These are phyloP conservation scores for Ennomos quercinarius DNA, from an alignment of 2,888 invertebrate genomes.

Conservation along the genomic window DNA sequence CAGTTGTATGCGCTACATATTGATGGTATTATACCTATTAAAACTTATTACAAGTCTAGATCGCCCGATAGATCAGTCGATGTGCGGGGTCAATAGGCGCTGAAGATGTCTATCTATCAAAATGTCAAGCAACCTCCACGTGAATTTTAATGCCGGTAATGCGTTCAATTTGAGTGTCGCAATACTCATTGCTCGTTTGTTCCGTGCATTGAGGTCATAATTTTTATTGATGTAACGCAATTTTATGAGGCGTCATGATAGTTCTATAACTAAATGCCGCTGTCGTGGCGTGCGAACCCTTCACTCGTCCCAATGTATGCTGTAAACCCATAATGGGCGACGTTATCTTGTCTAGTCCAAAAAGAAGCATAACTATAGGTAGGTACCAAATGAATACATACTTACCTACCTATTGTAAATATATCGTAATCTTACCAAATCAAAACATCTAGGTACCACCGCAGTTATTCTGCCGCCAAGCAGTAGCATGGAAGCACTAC, in stretches of 20 bases:
- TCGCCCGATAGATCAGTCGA: slow-evolving; percentile 32
- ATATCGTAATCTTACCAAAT: no score
- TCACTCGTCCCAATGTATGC: slow-evolving; percentile 35
- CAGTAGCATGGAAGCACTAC: no score
- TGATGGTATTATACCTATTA: neutral
- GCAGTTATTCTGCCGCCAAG: no score
- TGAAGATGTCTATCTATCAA: slow-evolving; percentile 59
- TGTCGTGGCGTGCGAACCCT: slow-evolving; percentile 51
- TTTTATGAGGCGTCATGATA: slow-evolving; percentile 52
- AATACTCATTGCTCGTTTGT: slow-evolving; percentile 48
- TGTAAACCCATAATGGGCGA: slow-evolving; percentile 21
- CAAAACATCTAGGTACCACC: no score
- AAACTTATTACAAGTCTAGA: slow-evolving; percentile 5
- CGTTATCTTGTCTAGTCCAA: neutral
- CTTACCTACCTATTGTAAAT: no score
- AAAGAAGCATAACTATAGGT: no score
- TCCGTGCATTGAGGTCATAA: slow-evolving; percentile 54
- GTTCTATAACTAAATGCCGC: slow-evolving; percentile 50
- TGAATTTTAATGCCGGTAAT: slow-evolving; percentile 52
- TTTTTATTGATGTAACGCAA: slow-evolving; percentile 64
- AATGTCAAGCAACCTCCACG: slow-evolving; percentile 62
- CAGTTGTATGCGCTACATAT: no score
- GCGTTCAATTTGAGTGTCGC: slow-evolving; percentile 57
- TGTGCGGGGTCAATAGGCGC: slow-evolving; percentile 58
- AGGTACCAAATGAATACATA: no score